Conservation (phyloP, 2,113 vertebrate species). For the Halichoeres trimaculatus region DNA sequence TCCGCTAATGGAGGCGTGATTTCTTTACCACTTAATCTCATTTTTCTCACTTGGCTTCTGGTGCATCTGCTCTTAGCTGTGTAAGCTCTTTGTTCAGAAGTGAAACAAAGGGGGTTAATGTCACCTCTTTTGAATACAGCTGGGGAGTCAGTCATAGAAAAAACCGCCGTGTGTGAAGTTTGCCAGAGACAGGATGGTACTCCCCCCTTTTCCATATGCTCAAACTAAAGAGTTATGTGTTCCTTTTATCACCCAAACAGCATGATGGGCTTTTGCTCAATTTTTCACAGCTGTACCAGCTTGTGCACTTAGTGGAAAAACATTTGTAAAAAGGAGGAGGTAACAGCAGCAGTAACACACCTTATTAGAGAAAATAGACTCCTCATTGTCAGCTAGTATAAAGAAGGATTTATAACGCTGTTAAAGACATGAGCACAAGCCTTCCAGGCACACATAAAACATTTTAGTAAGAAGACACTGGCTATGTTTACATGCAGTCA, state of each 20-base stretch:
- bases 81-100: neutral
- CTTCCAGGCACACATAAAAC: conserved; percentile 9
- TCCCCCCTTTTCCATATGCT: conserved; percentile 30
- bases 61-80: conserved; percentile 9
- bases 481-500: no score
- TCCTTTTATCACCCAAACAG: conserved; percentile 41
- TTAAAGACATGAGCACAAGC: neutral
- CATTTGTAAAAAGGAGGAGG: conserved; percentile 50
- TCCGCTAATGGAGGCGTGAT: neutral
- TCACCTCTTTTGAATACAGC: conserved; percentile 32
- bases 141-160: conserved; percentile 1
- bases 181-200: conserved; percentile 29
- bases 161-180: conserved; percentile 32
- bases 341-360: conserved; percentile 50
- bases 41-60: conserved; percentile 21
- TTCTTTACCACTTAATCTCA: conserved; percentile 3
- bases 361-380: conserved; percentile 23
- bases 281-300: conserved; percentile 57
- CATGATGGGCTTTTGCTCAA: conserved; percentile 36
- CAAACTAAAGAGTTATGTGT: conserved; percentile 51
- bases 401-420: conserved; percentile 29
- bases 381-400: neutral
- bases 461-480: conserved; percentile 2
- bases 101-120: conserved; percentile 42
- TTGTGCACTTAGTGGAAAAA: conserved; percentile 34